Percentiles rank a stretch among this genome's conserved stretches.
phyloP scores from a whole-genome alignment of 2,888 invertebrate genomes.

The Amphipoea lucens region DNA sequence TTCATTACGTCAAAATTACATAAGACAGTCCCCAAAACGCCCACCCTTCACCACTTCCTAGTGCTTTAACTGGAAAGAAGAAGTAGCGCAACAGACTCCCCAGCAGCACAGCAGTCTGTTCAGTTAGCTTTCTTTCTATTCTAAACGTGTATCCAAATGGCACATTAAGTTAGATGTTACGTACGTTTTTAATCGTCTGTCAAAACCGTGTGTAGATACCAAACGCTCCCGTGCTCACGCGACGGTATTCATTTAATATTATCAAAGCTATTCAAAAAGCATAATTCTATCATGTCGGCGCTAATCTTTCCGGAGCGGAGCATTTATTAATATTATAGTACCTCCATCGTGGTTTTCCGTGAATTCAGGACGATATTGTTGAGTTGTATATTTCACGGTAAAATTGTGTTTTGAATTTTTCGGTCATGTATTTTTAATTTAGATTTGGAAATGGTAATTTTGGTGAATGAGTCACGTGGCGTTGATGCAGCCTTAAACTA shows the following conservation, averaged over 20 bases:
- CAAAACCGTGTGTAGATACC: constrained; percentile 14
- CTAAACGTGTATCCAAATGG: neutral
- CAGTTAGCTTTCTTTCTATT: neutral
- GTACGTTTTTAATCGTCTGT: constrained; percentile 16
- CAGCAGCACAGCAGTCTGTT: neutral
- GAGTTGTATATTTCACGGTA: constrained; percentile 35
- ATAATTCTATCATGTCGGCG: constrained; percentile 63
- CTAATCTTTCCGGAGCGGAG: constrained; percentile 60
- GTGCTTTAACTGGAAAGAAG: neutral
- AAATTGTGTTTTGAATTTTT: constrained; percentile 30
- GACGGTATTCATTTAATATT: constrained; percentile 65
- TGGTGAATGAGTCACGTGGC: neutral
- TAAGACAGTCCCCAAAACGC: neutral
- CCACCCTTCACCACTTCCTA: neutral
- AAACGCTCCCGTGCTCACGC: constrained; percentile 36
- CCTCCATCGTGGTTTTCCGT: constrained; percentile 53
- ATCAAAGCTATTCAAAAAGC: constrained; percentile 71
- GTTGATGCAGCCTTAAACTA: neutral
- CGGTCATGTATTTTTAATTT: constrained; percentile 35
- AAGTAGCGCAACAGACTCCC: neutral
- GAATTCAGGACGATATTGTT: constrained; percentile 29
- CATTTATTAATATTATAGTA: constrained; percentile 62
- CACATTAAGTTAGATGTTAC: neutral
- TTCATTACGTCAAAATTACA: neutral
- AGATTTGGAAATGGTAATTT: constrained; percentile 14